phyloP scores from a whole-genome alignment of 2,888 invertebrate species.

The Trypoxylon attenuatum region DNA sequence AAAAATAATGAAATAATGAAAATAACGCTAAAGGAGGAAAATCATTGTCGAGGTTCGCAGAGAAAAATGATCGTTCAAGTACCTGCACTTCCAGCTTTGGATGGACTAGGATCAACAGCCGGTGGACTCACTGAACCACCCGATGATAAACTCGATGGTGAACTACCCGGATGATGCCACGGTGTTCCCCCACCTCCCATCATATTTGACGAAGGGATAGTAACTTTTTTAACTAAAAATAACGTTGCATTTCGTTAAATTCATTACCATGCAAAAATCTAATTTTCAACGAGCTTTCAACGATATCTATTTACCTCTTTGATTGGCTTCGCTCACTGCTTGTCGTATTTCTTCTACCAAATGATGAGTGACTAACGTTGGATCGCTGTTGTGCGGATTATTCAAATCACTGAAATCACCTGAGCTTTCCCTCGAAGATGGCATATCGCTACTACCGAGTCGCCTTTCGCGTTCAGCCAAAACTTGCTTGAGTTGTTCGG shows the following conservation, averaged over 20 bases:
- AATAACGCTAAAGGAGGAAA: neutral
- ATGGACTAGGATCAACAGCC: slow-evolving; percentile 69
- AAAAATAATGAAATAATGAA: neutral
- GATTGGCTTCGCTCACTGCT: slow-evolving; percentile 91
- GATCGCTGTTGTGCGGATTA: slow-evolving; percentile 78
- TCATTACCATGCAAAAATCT: neutral
- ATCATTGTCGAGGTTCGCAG: neutral
- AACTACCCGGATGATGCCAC: slow-evolving; percentile 78
- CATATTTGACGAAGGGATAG: slow-evolving; percentile 79
- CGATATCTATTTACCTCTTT: slow-evolving; percentile 81
- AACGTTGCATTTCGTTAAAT: neutral
- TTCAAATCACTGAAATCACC: slow-evolving; percentile 80
- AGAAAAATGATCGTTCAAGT: too few relatives aligned
- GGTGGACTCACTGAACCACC: slow-evolving; percentile 74
- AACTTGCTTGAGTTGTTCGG: slow-evolving; percentile 91
- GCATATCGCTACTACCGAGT: slow-evolving; percentile 75
- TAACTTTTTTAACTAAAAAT: slow-evolving; percentile 79
- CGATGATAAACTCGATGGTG: slow-evolving; percentile 81
- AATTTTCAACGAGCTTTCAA: neutral
- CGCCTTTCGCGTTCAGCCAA: slow-evolving; percentile 89
- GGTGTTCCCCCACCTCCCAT: slow-evolving; percentile 69
- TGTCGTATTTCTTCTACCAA: slow-evolving; percentile 91
- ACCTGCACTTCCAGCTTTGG: slow-evolving; percentile 66
- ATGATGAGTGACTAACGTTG: slow-evolving; percentile 86
- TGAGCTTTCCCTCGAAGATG: slow-evolving; percentile 78